Percentiles rank a stretch among this genome's conserved stretches.
phyloP scores from a whole-genome alignment of 2,888 invertebrate species.

The Minunthozetes semirufus region DNA sequence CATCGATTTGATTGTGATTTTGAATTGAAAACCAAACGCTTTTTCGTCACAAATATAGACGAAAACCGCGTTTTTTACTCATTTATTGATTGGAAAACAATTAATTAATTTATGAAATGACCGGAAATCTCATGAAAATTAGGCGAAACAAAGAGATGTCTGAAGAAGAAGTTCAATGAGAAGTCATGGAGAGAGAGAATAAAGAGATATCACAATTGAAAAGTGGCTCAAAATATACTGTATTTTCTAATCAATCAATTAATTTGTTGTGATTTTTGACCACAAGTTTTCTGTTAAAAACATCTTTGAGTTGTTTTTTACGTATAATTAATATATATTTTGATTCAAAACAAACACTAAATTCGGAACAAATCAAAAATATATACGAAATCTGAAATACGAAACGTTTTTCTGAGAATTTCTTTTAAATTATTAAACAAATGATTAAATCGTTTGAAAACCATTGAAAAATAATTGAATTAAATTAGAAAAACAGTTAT shows the following conservation, averaged over 20 bases:
- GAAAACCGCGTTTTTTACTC: not conserved
- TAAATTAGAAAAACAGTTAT: no score
- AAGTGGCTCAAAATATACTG: constrained; percentile 10
- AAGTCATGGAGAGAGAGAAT: not conserved
- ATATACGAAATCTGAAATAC: no score
- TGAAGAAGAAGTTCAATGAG: not conserved
- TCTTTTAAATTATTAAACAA: no score
- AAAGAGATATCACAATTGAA: constrained; percentile 18
- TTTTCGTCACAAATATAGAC: no score
- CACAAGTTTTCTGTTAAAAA: not conserved
- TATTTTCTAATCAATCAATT: not conserved
- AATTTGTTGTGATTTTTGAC: not conserved
- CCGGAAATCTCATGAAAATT: no score
- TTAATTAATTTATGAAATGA: not conserved
- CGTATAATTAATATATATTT: no score
- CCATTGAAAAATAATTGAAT: not conserved
- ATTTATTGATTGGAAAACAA: not conserved
- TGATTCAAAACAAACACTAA: no score
- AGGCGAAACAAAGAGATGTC: no score
- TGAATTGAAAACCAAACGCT: no score
- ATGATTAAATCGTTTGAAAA: not conserved
- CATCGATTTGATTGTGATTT: not conserved
- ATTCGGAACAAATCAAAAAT: no score
- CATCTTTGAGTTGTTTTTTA: no score
- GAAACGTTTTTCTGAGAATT: no score